phyloP scores from a whole-genome alignment of 1,140 invertebrate species.

The Elymnias hypermnestra region DNA sequence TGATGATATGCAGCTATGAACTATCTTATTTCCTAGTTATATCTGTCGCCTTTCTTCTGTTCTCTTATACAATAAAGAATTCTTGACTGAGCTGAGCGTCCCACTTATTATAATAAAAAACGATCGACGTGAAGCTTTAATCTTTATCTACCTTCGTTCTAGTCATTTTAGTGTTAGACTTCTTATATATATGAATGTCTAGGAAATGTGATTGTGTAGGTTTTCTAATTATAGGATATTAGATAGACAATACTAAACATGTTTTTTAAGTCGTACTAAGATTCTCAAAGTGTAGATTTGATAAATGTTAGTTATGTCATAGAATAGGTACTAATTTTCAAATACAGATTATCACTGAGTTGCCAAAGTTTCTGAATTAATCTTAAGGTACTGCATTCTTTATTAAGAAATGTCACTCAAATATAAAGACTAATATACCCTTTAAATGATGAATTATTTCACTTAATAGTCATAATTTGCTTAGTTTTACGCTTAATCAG shows the following conservation, averaged over 20 bases:
- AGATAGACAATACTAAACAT: conserved; percentile 29
- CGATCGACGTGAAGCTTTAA: neutral
- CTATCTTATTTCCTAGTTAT: too few species aligned
- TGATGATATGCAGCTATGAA: too few species aligned
- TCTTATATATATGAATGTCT: conserved; percentile 16
- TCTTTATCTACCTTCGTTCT: neutral
- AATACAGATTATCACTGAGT: neutral
- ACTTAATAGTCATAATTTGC: too few species aligned
- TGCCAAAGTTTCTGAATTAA: conserved; percentile 6
- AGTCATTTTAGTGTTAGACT: conserved; percentile 1
- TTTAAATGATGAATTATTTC: neutral
- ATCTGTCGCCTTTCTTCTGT: too few species aligned
- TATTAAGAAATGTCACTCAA: conserved; percentile 2
- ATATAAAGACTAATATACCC: conserved; percentile 2
- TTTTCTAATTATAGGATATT: conserved; percentile 28
- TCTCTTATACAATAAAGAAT: too few species aligned
- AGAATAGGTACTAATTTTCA: neutral
- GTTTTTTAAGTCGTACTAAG: conserved; percentile 13
- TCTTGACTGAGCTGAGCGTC: neutral
- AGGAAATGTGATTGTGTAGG: conserved; percentile 32
- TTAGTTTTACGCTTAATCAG: too few species aligned
- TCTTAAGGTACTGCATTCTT: neutral
- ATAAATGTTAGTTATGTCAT: conserved; percentile 7
- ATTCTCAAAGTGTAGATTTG: conserved; percentile 16
- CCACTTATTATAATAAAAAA: neutral